Evolutionary conservation across 2,113 vertebrate species (phyloP).

Genomic region (Rhabdomys dilectus): DNA sequence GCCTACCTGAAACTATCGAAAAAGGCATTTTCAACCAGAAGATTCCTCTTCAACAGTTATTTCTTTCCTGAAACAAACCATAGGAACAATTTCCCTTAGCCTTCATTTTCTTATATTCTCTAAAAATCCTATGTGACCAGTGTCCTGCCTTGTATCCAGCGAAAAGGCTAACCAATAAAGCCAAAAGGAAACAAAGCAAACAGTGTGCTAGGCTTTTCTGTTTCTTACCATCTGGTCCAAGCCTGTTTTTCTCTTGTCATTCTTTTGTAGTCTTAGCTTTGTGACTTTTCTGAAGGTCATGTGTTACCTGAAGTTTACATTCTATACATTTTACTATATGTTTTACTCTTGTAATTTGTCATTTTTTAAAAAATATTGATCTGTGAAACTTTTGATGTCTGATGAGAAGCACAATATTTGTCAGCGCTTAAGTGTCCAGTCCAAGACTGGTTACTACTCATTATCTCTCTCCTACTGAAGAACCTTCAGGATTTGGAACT

Average conservation of each 20-base stretch:
- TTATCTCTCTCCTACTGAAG: background rate
- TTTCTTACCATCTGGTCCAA: background rate
- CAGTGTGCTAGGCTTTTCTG: background rate
- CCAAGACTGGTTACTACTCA: background rate
- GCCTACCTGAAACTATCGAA: background rate
- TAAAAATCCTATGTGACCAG: background rate
- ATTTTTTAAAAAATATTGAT: background rate
- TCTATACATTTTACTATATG: background rate
- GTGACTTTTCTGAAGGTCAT: background rate
- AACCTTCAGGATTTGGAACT: background rate
- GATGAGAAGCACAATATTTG: background rate
- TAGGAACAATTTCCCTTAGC: background rate
- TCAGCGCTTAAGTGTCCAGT: background rate
- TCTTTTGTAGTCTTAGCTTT: background rate
- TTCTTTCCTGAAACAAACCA: background rate
- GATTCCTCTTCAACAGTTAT: background rate
- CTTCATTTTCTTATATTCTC: background rate
- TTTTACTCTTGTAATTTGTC: background rate
- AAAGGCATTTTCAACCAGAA: background rate
- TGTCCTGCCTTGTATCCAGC: background rate
- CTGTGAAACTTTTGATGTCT: background rate
- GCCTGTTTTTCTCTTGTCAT: background rate
- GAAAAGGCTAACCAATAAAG: background rate
- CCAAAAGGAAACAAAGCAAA: background rate
- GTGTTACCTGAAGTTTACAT: background rate